Conservation (phyloP, 2,797 vertebrate species). For the Pagetopsis macropterus region DNA sequence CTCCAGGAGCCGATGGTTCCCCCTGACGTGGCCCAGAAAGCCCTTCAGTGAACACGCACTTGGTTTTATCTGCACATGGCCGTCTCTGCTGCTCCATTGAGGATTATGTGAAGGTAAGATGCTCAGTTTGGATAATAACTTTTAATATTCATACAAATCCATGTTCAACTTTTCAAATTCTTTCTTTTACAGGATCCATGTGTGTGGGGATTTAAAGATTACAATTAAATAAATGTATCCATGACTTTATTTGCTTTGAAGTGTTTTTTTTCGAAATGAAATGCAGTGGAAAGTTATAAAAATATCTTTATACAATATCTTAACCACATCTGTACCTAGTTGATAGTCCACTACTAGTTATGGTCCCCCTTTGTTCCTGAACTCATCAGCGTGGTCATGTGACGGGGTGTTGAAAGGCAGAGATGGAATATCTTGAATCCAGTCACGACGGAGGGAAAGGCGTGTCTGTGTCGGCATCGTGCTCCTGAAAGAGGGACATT, state of each 20-base stretch:
- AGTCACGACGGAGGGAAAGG: slow-evolving; percentile 70
- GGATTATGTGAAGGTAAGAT: not conserved
- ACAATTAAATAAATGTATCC: slow-evolving; percentile 52
- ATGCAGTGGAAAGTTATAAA: slow-evolving; percentile 21
- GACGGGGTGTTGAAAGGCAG: not conserved
- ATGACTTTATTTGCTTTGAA: slow-evolving; percentile 2
- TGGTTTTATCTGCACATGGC: not conserved
- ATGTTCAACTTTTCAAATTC: not conserved
- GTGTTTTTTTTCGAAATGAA: not conserved
- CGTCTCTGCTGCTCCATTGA: not conserved
- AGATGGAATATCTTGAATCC: not conserved
- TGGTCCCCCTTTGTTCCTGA: not conserved
- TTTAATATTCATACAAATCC: not conserved
- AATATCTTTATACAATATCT: not conserved
- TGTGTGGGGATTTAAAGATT: slow-evolving; percentile 28
- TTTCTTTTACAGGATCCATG: slow-evolving; percentile 25
- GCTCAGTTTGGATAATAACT: not conserved
- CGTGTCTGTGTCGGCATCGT: slow-evolving; percentile 86
- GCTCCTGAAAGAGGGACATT: slow-evolving; percentile 81
- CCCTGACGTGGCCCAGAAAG: slow-evolving; percentile 26
- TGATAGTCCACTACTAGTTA: not conserved
- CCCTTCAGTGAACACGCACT: too few relatives aligned
- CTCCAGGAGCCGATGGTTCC: slow-evolving; percentile 55
- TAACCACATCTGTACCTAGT: not conserved
- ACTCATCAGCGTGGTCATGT: not conserved